phyloP scores from a whole-genome alignment of 2,888 invertebrate genomes.

The Eucriotettix oculatus region DNA sequence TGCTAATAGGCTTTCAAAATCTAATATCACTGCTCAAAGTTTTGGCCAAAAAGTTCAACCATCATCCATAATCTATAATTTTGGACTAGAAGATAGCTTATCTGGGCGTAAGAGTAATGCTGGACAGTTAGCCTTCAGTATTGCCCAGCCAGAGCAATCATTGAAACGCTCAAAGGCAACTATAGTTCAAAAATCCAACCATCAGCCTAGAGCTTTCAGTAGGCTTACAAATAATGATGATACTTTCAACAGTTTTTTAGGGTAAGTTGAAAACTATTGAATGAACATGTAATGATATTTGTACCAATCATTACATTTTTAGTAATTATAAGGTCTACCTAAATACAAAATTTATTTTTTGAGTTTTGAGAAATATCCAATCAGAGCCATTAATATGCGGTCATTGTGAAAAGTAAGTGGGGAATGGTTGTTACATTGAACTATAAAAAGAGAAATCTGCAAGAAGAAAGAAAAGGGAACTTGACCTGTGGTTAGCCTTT shows the following conservation, averaged over 20 bases:
- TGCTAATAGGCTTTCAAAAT: constrained; percentile 1
- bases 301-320: no score
- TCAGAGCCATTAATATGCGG: no score
- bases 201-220: not conserved
- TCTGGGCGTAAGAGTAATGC: not conserved
- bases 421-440: no score
- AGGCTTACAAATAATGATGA: not conserved
- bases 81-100: not conserved
- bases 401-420: no score
- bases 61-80: not conserved
- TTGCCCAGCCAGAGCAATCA: not conserved
- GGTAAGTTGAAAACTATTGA: not conserved
- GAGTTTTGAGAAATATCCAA: no score
- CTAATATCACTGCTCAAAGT: constrained; percentile 4
- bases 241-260: not conserved
- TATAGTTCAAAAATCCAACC: not conserved
- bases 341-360: no score
- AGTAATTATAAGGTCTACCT: no score
- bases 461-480: no score
- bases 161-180: not conserved
- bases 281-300: no score
- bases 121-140: not conserved
- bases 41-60: constrained; percentile 6
- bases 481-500: no score
- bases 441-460: no score